Conservation (phyloP, 1,140 invertebrate species). For the Frieseomelitta varia region DNA sequence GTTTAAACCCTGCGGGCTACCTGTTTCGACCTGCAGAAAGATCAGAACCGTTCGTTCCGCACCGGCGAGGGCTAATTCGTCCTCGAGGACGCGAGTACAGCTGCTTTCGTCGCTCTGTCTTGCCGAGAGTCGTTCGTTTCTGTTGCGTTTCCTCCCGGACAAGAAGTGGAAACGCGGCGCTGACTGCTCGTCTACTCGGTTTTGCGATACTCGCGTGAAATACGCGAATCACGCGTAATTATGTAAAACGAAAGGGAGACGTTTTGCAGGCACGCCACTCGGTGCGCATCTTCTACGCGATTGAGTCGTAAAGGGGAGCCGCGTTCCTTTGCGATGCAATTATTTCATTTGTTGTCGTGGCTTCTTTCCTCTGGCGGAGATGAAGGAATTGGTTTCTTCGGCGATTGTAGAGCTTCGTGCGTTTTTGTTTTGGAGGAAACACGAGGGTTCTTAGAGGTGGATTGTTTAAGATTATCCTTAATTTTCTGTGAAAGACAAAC, state of each 20-base stretch:
- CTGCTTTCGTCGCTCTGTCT: constrained; percentile 48
- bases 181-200: constrained; percentile 6
- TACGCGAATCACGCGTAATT: constrained; percentile 20
- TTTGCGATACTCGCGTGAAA: neutral
- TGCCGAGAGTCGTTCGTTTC: constrained; percentile 25
- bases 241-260: constrained; percentile 1
- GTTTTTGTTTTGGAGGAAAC: neutral
- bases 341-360: constrained; percentile 34
- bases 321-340: constrained; percentile 12
- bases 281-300: neutral
- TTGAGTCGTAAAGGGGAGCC: neutral
- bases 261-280: too few relatives aligned
- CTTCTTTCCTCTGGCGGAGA: neutral
- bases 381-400: neutral
- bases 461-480: too few relatives aligned
- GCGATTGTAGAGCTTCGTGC: neutral
- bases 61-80: constrained; percentile 60
- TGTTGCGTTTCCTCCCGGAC: constrained; percentile 5
- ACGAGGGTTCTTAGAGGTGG: neutral
- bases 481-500: too few relatives aligned
- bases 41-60: constrained; percentile 65
- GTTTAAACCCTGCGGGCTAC: neutral
- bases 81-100: constrained; percentile 52
- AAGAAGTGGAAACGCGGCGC: constrained; percentile 45
- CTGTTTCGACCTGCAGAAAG: constrained; percentile 43